Conservation (phyloP, 1,140 invertebrate genomes). For the Dryas iulia region DNA sequence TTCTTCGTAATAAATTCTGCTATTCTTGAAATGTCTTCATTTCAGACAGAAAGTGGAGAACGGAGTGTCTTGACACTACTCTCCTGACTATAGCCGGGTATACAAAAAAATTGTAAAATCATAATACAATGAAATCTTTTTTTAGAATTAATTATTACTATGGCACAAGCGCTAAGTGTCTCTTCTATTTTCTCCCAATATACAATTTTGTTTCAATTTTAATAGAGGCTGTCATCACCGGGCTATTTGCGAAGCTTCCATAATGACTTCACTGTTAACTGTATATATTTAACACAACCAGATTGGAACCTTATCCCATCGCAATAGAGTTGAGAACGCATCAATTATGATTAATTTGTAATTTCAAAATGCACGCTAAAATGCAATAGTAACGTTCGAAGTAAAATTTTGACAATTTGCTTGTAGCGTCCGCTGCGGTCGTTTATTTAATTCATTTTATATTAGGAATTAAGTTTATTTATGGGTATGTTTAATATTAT, state of each 20-base stretch:
- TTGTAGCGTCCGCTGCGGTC: slow-evolving; percentile 9
- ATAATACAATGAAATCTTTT: neutral
- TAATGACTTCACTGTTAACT: slow-evolving; percentile 53
- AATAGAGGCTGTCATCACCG: slow-evolving; percentile 54
- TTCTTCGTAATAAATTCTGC: no score
- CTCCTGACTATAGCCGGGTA: no score
- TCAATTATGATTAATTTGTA: slow-evolving; percentile 30
- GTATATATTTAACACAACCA: slow-evolving; percentile 15
- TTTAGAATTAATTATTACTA: neutral
- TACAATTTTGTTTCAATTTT: slow-evolving; percentile 55
- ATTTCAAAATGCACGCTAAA: slow-evolving; percentile 42
- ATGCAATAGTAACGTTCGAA: slow-evolving; percentile 38
- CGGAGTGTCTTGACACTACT: no score
- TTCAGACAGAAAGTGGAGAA: no score
- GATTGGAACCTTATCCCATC: slow-evolving; percentile 23
- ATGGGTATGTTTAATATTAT: neutral
- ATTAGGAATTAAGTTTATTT: neutral
- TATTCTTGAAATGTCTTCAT: no score
- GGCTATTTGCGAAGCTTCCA: slow-evolving; percentile 49
- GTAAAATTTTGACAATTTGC: slow-evolving; percentile 43
- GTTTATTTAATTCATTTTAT: slow-evolving; percentile 24
- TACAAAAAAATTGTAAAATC: no score
- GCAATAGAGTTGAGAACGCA: slow-evolving; percentile 16
- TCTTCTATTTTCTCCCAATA: slow-evolving; percentile 33
- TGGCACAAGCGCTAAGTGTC: neutral